Base-by-base conservation (phyloP, 2,797 vertebrate genomes). In the Syngnathus rostellatus region DNA sequence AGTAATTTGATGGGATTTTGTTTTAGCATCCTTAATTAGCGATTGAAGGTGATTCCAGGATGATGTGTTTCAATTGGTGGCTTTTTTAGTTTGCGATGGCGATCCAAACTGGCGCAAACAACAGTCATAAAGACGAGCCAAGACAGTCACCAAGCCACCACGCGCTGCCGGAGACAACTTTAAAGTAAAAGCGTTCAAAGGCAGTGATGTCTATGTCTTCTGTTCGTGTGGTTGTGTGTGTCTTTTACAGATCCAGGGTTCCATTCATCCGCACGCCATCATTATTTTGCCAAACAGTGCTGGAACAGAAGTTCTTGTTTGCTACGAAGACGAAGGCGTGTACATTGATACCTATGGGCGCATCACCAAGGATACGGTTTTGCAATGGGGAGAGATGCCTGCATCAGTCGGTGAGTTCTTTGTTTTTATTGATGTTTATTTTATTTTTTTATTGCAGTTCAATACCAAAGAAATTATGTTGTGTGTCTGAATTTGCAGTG, bases 351-450 rank as follows among this genome's bases (percentile, higher is more conserved):
- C 93, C 72, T 96, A 95, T 12, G 94, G 96, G 51, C 93, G 94
- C 64, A 94, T 98, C 88, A 95, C 94, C 81, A 97, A 94, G 90
- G 95, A 95, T 73, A 94, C 93, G 0, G 92, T 97, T 78, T 85
- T 97, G 45, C 94, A 95, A 81, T 97, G 95, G 95, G 94, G 93
- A 54, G 94, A 97, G 87, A 95, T 95, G 92, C 94, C 95, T 16
- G 92, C 93, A 5, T 96, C 94, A 10, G 91, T 93, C 40, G 95
- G 96, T 98, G 89, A 19, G 89, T 89, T 66, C 45, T 40, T 4
- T 40, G 12, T 48, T 14, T 45, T 14, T 45, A 4, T 45, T 4
- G 31, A 31, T 14, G 45, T 46, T 46, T 46, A 1, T 23, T 50
- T 50, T 50, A 17, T 50, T 17, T 19, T n/a, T 50, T 12, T 53